These are phyloP conservation scores for Gymnothorax javanicus DNA, from an alignment of 2,797 vertebrate species.

Conservation along the genomic window DNA sequence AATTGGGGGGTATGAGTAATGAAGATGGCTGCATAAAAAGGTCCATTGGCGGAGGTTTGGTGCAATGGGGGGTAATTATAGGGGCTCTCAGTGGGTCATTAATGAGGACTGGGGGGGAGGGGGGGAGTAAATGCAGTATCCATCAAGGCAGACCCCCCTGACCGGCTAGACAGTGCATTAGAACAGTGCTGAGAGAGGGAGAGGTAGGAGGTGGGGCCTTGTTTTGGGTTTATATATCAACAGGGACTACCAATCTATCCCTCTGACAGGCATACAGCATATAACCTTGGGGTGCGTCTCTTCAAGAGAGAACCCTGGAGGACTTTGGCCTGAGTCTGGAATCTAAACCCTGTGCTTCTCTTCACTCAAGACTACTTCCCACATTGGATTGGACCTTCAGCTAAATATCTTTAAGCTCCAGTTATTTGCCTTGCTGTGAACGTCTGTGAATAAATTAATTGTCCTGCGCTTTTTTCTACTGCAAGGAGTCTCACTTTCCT, in stretches of 20 bases:
- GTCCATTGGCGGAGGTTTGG: not conserved
- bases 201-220: not conserved
- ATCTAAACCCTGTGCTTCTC: not conserved
- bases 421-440: not conserved
- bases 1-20: conserved; percentile 23
- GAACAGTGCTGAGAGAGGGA: not conserved
- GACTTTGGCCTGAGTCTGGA: not conserved
- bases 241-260: not conserved
- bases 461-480: not conserved
- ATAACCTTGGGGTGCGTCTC: not conserved
- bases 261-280: not conserved
- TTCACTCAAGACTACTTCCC: not conserved
- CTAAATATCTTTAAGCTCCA: not conserved
- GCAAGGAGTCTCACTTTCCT: too few species aligned
- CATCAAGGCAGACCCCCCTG: conserved; percentile 26
- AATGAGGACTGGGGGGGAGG: conserved; percentile 25
- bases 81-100: conserved; percentile 32
- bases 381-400: too few species aligned
- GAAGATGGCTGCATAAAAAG: not conserved
- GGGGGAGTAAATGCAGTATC: conserved; percentile 28
- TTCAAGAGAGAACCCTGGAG: not conserved
- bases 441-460: not conserved
- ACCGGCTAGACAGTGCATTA: conserved; percentile 29
- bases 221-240: not conserved
- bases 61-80: conserved; percentile 42